Evolutionary conservation across 2,797 vertebrate species (phyloP), one percentile per base, ranked within the genome.

Genomic region (Coendou prehensilis): DNA sequence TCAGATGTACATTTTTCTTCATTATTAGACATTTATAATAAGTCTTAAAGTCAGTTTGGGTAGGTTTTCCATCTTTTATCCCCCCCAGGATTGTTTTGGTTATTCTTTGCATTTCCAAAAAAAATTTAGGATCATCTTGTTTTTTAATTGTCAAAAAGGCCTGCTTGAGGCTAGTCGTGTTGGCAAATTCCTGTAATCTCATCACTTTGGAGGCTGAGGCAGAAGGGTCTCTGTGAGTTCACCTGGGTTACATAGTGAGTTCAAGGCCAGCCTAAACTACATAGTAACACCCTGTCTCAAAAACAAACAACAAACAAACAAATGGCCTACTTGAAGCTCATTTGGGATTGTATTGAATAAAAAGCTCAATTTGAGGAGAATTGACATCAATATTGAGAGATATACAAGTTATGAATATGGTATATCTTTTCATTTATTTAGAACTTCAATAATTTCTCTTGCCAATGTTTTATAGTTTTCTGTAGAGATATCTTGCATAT

Each of bases 391-490:
- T n/a, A 47, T 7, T 81, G 57, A 84, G 6, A 92, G 47, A 83
- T 92, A 4, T 41, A 41, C 30, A 50, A 3, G 80, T 20, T n/a
- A 81, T 88, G 61, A 85, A 37, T 11, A 85, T 69, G 22, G 20
- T 85, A 15, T 59, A 30, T 41, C 33, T 93, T 28, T 73, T 56
- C 11, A 64, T 67, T 82, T 59, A 64, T 52, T 79, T 83, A 69
- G 9, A 69, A 50, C 20, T 37, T 64, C 45, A 54, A 45, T 50
- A 47, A 81, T 85, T 96, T 94, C 37, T 91, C 47, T 61, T 90
- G 87, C 50, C 22, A 91, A 3, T 59, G 26, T 52, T 93, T 89
- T 91, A n/a, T 20, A 87, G 47, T 30, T 95, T 94, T 91, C 41
- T 82, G 41, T 73, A 50, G 15, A 82, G 26, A 22, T 52, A 23